Evolutionary conservation across 53 echinoderm and acorn worm genomes (phyloP).

Genomic region (Stichopus horrens): DNA sequence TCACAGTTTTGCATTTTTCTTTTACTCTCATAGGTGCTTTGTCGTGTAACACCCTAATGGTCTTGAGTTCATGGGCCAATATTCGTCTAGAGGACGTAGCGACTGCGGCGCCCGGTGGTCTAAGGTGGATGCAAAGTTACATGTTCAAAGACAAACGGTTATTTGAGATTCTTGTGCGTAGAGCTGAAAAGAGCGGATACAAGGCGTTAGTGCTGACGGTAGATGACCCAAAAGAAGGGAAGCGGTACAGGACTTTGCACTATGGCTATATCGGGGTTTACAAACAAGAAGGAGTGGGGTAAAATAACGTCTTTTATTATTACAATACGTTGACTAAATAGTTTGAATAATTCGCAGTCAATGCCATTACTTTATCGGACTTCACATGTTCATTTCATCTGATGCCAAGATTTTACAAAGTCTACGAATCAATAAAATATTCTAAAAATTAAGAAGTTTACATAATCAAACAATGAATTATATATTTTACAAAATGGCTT

Average conservation of each 20-base stretch:
- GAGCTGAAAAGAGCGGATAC: constrained; percentile 63
- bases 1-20: no score
- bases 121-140: constrained; percentile 61
- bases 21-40: constrained; percentile 23
- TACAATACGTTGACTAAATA: no score
- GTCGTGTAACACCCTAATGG: constrained; percentile 44
- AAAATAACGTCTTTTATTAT: neutral
- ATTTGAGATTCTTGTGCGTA: constrained; percentile 52
- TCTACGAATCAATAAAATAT: no score
- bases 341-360: no score
- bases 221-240: constrained; percentile 43
- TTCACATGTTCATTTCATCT: no score
- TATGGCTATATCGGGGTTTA: constrained; percentile 8
- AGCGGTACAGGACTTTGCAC: constrained; percentile 8
- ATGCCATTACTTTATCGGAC: no score
- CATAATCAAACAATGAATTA: no score
- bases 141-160: constrained; percentile 38
- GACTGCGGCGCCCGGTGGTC: constrained; percentile 31
- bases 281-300: constrained; percentile 20
- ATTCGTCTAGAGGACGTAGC: constrained; percentile 59
- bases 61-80: constrained; percentile 39
- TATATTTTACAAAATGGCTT: no score
- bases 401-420: no score
- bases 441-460: no score
- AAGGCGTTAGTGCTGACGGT: constrained; percentile 63